Evolutionary conservation across 2,797 vertebrate species (phyloP).

Genomic region (Parauchenoglanis punctatus): DNA sequence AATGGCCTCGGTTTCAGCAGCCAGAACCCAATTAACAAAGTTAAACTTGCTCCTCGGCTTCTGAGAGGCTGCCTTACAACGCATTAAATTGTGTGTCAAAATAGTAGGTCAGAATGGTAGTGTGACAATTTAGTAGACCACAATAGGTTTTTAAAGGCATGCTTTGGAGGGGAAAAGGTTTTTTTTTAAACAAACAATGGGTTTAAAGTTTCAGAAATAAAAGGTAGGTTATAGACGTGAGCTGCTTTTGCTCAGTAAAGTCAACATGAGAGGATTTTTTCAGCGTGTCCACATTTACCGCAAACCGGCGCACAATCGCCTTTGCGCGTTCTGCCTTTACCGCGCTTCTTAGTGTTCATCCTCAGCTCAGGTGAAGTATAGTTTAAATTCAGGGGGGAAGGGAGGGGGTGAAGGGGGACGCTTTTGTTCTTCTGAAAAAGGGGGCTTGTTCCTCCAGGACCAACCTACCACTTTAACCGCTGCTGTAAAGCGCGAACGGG

Average conservation of each 20-base stretch:
- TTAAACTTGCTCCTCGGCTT: constrained; percentile 40
- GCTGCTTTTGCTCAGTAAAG: not conserved
- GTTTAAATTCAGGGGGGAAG: constrained; percentile 62
- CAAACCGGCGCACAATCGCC: constrained; percentile 26
- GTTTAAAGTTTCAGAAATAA: not conserved
- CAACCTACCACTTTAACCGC: constrained; percentile 79
- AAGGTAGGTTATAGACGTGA: not conserved
- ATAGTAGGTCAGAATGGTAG: not conserved
- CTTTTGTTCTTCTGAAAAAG: constrained; percentile 80
- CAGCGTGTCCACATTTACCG: constrained; percentile 1
- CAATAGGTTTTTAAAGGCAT: too few species aligned
- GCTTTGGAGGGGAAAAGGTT: too few species aligned
- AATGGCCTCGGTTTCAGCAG: constrained; percentile 55
- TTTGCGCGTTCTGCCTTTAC: constrained; percentile 55
- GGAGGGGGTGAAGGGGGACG: constrained; percentile 60
- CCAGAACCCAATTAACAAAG: constrained; percentile 46
- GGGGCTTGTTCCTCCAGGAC: constrained; percentile 78
- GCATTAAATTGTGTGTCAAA: not conserved
- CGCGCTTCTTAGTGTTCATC: constrained; percentile 52
- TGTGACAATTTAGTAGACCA: not conserved
- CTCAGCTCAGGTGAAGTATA: constrained; percentile 76
- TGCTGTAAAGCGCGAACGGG: constrained; percentile 72
- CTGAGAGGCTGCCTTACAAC: not conserved
- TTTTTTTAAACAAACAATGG: not conserved
- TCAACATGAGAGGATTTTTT: not conserved